Percentiles rank a stretch among this genome's conserved stretches.
Conservation (phyloP, 2,797 vertebrate species). For the Sebastes ruberrimus region DNA sequence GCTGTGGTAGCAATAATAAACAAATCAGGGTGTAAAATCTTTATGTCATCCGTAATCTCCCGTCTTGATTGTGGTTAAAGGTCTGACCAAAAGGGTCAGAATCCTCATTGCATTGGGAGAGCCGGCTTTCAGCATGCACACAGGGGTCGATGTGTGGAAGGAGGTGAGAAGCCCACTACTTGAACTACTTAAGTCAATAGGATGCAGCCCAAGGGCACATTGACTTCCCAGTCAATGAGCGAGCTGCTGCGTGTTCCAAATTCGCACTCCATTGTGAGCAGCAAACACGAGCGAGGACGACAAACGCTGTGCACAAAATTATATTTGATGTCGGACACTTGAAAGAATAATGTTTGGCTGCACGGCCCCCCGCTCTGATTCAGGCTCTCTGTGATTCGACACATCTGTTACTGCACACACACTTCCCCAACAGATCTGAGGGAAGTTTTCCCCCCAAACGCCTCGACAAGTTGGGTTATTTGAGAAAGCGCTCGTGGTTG, state of each 20-base stretch:
- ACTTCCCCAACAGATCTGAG: constrained; percentile 60
- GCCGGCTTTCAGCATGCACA: constrained; percentile 28
- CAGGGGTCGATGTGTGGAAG: constrained; percentile 34
- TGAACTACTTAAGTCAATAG: constrained; percentile 66
- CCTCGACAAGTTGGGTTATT: constrained; percentile 62
- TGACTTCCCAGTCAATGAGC: constrained; percentile 56
- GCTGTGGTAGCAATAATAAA: background rate
- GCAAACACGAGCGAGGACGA: constrained; percentile 30
- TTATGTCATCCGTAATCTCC: background rate
- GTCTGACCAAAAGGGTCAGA: constrained; percentile 18
- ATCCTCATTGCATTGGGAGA: constrained; percentile 19
- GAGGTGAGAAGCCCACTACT: constrained; percentile 41
- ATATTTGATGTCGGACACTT: constrained; percentile 62
- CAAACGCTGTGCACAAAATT: constrained; percentile 40
- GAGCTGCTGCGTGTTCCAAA: constrained; percentile 30
- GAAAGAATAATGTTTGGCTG: constrained; percentile 43
- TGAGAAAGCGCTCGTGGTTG: constrained; percentile 65
- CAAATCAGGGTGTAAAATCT: constrained; percentile 9
- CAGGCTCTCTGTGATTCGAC: constrained; percentile 45
- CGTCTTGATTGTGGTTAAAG: constrained; percentile 27
- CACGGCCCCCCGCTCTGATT: constrained; percentile 32
- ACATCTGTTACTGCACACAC: constrained; percentile 41
- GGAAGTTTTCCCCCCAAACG: constrained; percentile 46
- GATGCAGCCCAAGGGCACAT: constrained; percentile 71
- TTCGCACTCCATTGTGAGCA: constrained; percentile 32